Percentiles rank a stretch among this genome's conserved stretches.
Evolutionary conservation across 2,797 vertebrate species (phyloP).

Genomic region (Intellagama lesueurii): DNA sequence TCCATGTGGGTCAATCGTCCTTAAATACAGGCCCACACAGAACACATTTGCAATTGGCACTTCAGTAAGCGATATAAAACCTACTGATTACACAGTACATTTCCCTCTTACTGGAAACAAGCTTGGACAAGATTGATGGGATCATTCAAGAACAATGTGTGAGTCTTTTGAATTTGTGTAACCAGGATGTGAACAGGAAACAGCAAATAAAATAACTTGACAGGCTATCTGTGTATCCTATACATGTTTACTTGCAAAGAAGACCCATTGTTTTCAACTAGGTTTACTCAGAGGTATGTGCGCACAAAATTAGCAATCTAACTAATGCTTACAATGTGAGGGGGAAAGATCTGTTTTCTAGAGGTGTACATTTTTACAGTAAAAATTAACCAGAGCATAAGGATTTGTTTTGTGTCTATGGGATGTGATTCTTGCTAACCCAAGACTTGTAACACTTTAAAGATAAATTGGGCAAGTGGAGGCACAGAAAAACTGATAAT

Average conservation of each 20-base stretch:
- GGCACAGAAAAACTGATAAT: background rate
- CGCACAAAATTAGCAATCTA: background rate
- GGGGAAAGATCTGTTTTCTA: background rate
- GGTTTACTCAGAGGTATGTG: background rate
- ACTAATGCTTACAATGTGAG: background rate
- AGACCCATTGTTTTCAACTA: background rate
- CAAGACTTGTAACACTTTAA: background rate
- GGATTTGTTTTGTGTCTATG: background rate
- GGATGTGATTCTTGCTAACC: slow-evolving; percentile 9
- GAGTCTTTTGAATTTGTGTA: background rate
- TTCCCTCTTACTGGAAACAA: background rate
- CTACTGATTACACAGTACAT: background rate
- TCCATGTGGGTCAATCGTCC: background rate
- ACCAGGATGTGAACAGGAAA: background rate
- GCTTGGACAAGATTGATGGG: background rate
- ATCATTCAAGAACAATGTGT: background rate
- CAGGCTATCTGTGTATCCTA: background rate
- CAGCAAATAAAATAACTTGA: background rate
- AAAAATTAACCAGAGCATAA: slow-evolving; percentile 30
- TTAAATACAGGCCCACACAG: background rate
- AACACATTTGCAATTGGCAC: background rate
- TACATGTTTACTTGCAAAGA: background rate
- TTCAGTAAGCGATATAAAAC: background rate
- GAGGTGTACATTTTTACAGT: slow-evolving; percentile 21
- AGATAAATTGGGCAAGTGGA: background rate